A percentile compares a stretch with the other conserved stretches of the same genome.
These are phyloP conservation scores for Phortica magna DNA, from an alignment of 2,888 invertebrate genomes.

Conservation along the genomic window DNA sequence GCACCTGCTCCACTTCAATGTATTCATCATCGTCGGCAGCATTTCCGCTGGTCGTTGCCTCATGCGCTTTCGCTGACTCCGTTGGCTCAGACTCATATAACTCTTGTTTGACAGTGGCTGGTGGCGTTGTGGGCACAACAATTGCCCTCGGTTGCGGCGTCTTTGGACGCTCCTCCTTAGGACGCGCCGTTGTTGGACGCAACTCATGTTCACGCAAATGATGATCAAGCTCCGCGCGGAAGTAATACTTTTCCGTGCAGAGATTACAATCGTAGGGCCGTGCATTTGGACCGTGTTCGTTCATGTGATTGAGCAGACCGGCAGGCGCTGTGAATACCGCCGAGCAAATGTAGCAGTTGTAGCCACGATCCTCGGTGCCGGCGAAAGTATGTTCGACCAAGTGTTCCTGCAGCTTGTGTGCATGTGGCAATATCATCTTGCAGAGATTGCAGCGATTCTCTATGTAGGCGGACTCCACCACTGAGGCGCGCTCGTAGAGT, in stretches of 20 bases:
- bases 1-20: slow-evolving; percentile 77
- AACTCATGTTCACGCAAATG: slow-evolving; percentile 84
- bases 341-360: slow-evolving; percentile 93
- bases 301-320: slow-evolving; percentile 89
- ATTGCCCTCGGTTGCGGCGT: slow-evolving; percentile 18
- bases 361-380: slow-evolving; percentile 86
- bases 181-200: slow-evolving; percentile 40
- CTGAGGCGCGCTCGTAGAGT: slow-evolving; percentile 40
- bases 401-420: slow-evolving; percentile 90
- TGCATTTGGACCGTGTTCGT: slow-evolving; percentile 89
- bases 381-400: slow-evolving; percentile 95
- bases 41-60: slow-evolving; percentile 25
- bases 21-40: slow-evolving; percentile 77
- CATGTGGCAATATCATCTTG: slow-evolving; percentile 86
- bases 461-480: slow-evolving; percentile 63
- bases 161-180: slow-evolving; percentile 40
- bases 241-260: slow-evolving; percentile 92
- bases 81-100: slow-evolving; percentile 59
- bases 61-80: slow-evolving; percentile 16
- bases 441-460: slow-evolving; percentile 86
- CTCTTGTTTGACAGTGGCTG: slow-evolving; percentile 56
- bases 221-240: slow-evolving; percentile 93
- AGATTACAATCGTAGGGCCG: slow-evolving; percentile 91
- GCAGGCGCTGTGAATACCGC: slow-evolving; percentile 90
- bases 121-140: not conserved